These are phyloP conservation scores for Eremobia ochroleuca DNA, from an alignment of 2,888 invertebrate genomes.

Conservation along the genomic window DNA sequence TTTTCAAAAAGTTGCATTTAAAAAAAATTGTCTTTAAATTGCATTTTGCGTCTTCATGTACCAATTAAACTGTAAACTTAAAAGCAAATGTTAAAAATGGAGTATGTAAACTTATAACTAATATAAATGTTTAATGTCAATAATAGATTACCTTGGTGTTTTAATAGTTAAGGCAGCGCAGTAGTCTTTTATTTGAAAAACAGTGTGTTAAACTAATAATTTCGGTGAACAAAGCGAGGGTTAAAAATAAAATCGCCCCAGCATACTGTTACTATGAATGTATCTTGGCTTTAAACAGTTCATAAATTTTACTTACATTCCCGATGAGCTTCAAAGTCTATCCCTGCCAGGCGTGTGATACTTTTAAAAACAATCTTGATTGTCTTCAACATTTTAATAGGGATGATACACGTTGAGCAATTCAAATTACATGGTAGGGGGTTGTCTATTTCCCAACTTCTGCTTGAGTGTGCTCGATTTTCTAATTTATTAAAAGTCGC, in stretches of 20 bases:
- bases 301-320: slow-evolving; percentile 53
- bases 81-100: slow-evolving; percentile 20
- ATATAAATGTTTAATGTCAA: slow-evolving; percentile 55
- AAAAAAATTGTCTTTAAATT: not conserved
- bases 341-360: slow-evolving; percentile 14
- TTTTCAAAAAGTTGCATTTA: not conserved
- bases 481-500: not conserved
- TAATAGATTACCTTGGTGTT: slow-evolving; percentile 60
- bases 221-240: slow-evolving; percentile 1
- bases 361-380: not conserved
- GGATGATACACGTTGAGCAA: slow-evolving; percentile 54
- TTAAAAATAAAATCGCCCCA: not conserved
- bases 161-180: slow-evolving; percentile 46
- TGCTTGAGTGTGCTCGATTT: not conserved
- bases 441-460: not conserved
- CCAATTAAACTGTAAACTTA: not conserved
- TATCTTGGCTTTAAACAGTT: slow-evolving; percentile 24
- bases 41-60: not conserved
- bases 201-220: slow-evolving; percentile 9
- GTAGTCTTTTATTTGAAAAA: slow-evolving; percentile 26
- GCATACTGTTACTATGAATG: slow-evolving; percentile 9
- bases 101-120: slow-evolving; percentile 12
- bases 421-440: not conserved
- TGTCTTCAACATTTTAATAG: slow-evolving; percentile 5
- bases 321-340: slow-evolving; percentile 45